These are phyloP conservation scores for Motacilla alba DNA, from an alignment of 2,113 vertebrate species.

Conservation along the genomic window DNA sequence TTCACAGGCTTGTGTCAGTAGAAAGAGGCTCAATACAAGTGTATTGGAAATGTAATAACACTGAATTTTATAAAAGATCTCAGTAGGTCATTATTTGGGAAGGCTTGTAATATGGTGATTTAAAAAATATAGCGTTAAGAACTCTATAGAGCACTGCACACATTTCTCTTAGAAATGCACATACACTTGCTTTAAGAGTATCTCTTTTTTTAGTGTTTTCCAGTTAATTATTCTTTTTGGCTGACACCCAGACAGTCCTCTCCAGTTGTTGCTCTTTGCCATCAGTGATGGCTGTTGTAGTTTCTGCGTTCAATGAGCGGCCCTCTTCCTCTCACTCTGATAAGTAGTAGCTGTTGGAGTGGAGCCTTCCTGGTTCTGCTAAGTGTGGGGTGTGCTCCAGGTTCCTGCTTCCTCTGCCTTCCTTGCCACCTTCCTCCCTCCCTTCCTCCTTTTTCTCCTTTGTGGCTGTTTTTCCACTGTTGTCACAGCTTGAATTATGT, in stretches of 20 bases:
- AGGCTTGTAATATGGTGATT: not conserved
- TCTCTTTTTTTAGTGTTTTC: not conserved
- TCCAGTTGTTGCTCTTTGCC: not conserved
- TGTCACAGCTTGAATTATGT: not conserved
- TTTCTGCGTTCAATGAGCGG: not conserved
- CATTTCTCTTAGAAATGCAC: not conserved
- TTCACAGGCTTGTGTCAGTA: not conserved
- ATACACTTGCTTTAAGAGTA: not conserved
- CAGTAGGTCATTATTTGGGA: not conserved
- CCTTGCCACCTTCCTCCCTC: too few species aligned
- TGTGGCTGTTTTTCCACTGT: not conserved
- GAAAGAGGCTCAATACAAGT: not conserved
- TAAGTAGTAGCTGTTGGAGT: not conserved
- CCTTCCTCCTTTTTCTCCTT: not conserved
- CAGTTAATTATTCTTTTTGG: not conserved
- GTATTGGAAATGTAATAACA: not conserved
- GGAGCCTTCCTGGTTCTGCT: not conserved
- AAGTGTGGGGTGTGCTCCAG: not conserved
- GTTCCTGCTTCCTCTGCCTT: not conserved
- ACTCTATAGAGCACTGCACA: not conserved
- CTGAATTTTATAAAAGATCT: not conserved
- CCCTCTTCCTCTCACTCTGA: not conserved
- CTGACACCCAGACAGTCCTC: not conserved
- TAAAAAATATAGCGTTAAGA: not conserved
- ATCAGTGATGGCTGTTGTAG: not conserved